A percentile compares a stretch with the other conserved stretches of the same genome.
Conservation (phyloP, 2,113 vertebrate species). For the Mungos mungo region DNA sequence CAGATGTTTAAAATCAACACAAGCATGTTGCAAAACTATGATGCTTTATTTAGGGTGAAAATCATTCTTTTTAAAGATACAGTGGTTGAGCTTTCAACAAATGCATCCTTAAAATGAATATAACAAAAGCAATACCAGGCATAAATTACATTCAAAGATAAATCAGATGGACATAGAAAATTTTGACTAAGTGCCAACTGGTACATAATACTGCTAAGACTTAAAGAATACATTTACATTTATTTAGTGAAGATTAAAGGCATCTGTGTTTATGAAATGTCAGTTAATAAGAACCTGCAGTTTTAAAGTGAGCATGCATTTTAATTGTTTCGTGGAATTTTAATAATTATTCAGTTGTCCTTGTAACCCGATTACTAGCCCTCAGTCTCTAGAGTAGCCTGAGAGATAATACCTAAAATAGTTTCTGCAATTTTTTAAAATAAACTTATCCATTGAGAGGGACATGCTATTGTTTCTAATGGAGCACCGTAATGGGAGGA, state of each 20-base stretch:
- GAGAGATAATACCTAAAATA: slow-evolving; percentile 15
- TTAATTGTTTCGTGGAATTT: slow-evolving; percentile 68
- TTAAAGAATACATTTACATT: slow-evolving; percentile 72
- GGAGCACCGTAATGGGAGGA: background rate
- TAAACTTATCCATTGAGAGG: background rate
- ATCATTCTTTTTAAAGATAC: slow-evolving; percentile 53
- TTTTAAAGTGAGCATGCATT: slow-evolving; percentile 52
- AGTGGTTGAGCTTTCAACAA: slow-evolving; percentile 31
- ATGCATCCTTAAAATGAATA: slow-evolving; percentile 38
- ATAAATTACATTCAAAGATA: slow-evolving; percentile 58
- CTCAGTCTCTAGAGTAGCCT: background rate
- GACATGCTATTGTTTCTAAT: slow-evolving; percentile 27
- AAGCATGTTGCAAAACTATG: slow-evolving; percentile 42
- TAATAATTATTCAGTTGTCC: slow-evolving; percentile 62
- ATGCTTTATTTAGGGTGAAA: slow-evolving; percentile 53
- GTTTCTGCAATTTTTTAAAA: background rate
- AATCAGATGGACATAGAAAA: slow-evolving; percentile 62
- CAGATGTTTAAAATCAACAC: slow-evolving; percentile 61
- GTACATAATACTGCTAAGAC: slow-evolving; percentile 54
- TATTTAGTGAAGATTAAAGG: slow-evolving; percentile 70
- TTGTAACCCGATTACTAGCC: slow-evolving; percentile 28
- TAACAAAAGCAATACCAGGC: slow-evolving; percentile 38
- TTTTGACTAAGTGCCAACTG: slow-evolving; percentile 61
- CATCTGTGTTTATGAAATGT: slow-evolving; percentile 65
- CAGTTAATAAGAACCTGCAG: slow-evolving; percentile 48